Base-by-base conservation (phyloP, 1,140 invertebrate genomes). In the Trichogramma pretiosum region DNA sequence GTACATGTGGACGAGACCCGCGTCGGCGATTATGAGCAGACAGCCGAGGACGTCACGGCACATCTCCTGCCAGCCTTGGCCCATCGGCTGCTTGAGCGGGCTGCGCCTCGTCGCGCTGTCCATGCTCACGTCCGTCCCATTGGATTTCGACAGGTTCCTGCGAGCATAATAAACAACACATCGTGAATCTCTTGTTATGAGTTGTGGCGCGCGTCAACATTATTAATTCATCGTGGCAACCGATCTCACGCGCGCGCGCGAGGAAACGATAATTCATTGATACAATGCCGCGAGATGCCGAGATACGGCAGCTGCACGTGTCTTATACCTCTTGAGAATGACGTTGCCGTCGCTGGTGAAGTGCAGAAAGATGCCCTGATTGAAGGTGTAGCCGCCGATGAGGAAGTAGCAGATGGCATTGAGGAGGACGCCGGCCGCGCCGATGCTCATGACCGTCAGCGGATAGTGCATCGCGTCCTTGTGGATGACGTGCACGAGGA, bases 361-460 rank as follows among this genome's bases (percentile, higher is more conserved):
- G 47, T 83, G 79, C 2, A 86, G 61, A 56, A 79, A 85, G 60
- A 82, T 79, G 0, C 81, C 83, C 60, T 87, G 84, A 59, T 87
- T 84, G 57, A 82, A 81, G 0, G 84, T 87, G 54, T 84, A 88
- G 10, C 85, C 86, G 30, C 85, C 85, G 44, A 89, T 85, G 1
- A 86, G 57, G 18, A 85, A 60, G 62, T 84, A 87, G 39, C 81
- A 85, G 18, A 88, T 65, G 0, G 75, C 72, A 61, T 89, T 87
- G 0, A 88, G 57, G 0, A 83, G 48, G 18, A 89, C 68, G 2
- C 84, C 82, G 4, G 73, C 64, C n/a, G 70, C 67, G 4, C 83
- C 86, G 34, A 87, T 70, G 46, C 73, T 70, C 51, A 86, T 63
- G 0, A 88, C 78, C 0, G 77, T 73, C 17, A 77, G 48, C 1